phyloP scores from a whole-genome alignment of 2,888 invertebrate species.

The Tetragnatha montana region DNA sequence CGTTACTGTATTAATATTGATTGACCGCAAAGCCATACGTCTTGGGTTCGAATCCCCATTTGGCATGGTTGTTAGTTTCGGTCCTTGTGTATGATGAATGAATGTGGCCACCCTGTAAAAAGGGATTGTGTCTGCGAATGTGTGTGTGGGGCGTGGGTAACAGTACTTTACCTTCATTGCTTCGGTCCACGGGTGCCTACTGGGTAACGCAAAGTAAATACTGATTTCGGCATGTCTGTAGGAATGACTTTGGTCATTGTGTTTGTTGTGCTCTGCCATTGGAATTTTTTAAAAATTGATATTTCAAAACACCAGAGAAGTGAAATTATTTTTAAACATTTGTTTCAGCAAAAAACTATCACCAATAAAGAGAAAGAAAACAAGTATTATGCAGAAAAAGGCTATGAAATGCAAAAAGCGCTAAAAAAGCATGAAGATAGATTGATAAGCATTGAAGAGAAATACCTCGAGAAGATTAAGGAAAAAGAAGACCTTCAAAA shows the following conservation, averaged over 20 bases:
- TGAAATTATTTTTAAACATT: neutral
- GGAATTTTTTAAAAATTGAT: neutral
- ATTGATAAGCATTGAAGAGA: constrained; percentile 27
- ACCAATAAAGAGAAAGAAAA: constrained; percentile 57
- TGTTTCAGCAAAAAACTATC: constrained; percentile 45
- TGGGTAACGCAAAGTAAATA: no score
- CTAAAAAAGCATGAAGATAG: constrained; percentile 46
- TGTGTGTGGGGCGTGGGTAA: no score
- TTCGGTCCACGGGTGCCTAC: no score
- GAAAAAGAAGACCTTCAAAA: constrained; percentile 5
- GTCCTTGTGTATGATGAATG: no score
- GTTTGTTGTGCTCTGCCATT: constrained; percentile 2
- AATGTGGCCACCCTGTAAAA: no score
- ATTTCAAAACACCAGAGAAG: neutral
- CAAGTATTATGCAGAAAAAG: constrained; percentile 43
- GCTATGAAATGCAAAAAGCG: constrained; percentile 62
- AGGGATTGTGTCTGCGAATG: no score
- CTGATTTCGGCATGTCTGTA: no score
- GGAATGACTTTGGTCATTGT: no score
- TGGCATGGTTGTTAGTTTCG: no score
- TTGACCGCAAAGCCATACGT: no score
- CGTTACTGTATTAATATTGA: no score
- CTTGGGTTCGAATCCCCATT: no score
- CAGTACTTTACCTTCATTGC: neutral
- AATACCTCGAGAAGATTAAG: constrained; percentile 24